These are phyloP conservation scores for Drosophila siamana DNA, from an alignment of 2,888 invertebrate genomes.

Conservation along the genomic window DNA sequence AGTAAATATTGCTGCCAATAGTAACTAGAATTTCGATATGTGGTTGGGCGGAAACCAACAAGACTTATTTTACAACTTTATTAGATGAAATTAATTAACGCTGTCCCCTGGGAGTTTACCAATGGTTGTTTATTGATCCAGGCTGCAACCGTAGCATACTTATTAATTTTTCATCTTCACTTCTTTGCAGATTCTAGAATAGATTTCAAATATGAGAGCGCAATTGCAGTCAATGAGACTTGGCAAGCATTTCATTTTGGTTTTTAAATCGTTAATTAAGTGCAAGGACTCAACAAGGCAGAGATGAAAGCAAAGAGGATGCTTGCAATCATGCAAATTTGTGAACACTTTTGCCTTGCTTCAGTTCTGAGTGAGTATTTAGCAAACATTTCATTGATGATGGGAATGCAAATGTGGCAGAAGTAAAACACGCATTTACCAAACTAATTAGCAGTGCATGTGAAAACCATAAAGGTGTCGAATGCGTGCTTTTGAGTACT, in stretches of 20 bases:
- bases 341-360: not conserved
- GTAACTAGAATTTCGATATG: slow-evolving; percentile 6
- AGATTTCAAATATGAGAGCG: not conserved
- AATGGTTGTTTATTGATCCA: not conserved
- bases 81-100: slow-evolving; percentile 5
- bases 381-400: slow-evolving; percentile 1
- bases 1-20: slow-evolving; percentile 15
- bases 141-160: not conserved
- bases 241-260: not conserved
- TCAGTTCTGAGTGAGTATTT: not conserved
- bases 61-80: not conserved
- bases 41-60: not conserved
- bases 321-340: not conserved
- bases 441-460: not conserved
- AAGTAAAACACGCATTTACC: not conserved
- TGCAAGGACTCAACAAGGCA: slow-evolving; percentile 1
- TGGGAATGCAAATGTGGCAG: not conserved
- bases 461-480: not conserved
- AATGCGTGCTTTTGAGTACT: not conserved
- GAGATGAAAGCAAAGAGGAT: not conserved
- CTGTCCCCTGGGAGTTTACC: not conserved
- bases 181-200: not conserved
- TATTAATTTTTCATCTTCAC: not conserved
- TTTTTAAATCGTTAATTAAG: slow-evolving; percentile 8
- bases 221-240: not conserved